A percentile compares a stretch with the other conserved stretches of the same genome.
Evolutionary conservation across 2,888 invertebrate genomes (phyloP).

Genomic region (Xylota segnis): DNA sequence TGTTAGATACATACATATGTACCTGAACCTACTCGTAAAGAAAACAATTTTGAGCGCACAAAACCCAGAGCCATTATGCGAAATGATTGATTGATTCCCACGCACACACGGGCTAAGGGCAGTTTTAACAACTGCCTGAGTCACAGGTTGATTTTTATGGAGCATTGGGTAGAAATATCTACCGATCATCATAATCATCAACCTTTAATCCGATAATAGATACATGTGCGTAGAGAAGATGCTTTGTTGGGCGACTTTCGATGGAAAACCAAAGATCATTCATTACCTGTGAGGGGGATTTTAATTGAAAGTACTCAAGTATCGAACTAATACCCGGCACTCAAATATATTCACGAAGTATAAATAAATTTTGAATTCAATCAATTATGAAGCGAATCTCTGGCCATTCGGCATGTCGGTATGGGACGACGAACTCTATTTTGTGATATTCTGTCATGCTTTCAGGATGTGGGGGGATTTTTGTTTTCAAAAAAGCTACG

Average conservation of each 20-base stretch:
- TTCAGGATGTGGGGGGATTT: not conserved
- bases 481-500: not conserved
- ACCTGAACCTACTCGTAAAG: not conserved
- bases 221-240: conserved; percentile 20
- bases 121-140: conserved; percentile 9
- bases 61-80: conserved; percentile 6
- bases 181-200: conserved; percentile 12
- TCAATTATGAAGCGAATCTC: not conserved
- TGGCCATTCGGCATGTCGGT: not conserved
- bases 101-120: not conserved
- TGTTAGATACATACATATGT: no score
- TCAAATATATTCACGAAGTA: conserved; percentile 7
- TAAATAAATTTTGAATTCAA: not conserved
- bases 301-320: conserved; percentile 9
- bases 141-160: conserved; percentile 32
- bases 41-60: not conserved
- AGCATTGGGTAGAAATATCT: conserved; percentile 8
- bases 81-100: conserved; percentile 44
- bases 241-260: conserved; percentile 1
- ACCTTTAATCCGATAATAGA: conserved; percentile 39
- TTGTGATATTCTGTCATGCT: not conserved
- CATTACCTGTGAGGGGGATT: conserved; percentile 16
- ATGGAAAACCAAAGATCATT: not conserved
- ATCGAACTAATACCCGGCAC: conserved; percentile 21
- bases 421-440: conserved; percentile 4